Evolutionary conservation across 2,888 invertebrate genomes (phyloP), one percentile per base, ranked within the genome.

Genomic region (Spisula subtruncata): DNA sequence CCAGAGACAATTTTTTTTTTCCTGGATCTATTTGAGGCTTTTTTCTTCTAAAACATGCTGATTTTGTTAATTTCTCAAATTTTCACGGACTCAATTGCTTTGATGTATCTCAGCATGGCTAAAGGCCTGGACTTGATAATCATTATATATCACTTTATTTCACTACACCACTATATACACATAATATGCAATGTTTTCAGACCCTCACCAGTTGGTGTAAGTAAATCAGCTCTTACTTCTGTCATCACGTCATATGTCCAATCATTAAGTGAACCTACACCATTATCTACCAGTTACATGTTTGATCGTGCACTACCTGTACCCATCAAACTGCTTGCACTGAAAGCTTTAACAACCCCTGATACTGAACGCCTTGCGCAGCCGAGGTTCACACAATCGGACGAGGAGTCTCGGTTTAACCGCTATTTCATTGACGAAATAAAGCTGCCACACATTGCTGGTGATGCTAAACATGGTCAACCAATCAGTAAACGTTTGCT

Each of bases 321-420:
- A 12, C 85, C 89, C 5, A 80, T 91, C 18, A 83, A 18, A 18
- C 48, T 29, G 25, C 29, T 46, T 16, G 88, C 90, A 4, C n/a
- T 90, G 18, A 86, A 66, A 32, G 88, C 88, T 5, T 81, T 75
- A 35, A 48, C 84, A 46, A 71, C 90, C 1, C 0, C 86, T 18
- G 75, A n/a, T 46, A 56, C 88, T 6, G 91, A 89, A 80, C 16
- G 54, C 0, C 80, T 91, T 0, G 89, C 91, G 35, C 51, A 56
- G 54, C 91, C 91, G 2, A 35, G 91, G 60, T 89, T 85, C 41
- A 91, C 87, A 6, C 84, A 89, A n/a, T 25, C 56, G n/a, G 87
- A 87, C 32, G 91, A 91, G 51, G 35, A 66, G 25, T 56, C 16
- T 1, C 29, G 89, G 54, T 48, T 71, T 25, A 86, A 83, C 10